These are phyloP conservation scores for Poeciliopsis gracilis DNA, from an alignment of 2,797 vertebrate species.

Conservation along the genomic window DNA sequence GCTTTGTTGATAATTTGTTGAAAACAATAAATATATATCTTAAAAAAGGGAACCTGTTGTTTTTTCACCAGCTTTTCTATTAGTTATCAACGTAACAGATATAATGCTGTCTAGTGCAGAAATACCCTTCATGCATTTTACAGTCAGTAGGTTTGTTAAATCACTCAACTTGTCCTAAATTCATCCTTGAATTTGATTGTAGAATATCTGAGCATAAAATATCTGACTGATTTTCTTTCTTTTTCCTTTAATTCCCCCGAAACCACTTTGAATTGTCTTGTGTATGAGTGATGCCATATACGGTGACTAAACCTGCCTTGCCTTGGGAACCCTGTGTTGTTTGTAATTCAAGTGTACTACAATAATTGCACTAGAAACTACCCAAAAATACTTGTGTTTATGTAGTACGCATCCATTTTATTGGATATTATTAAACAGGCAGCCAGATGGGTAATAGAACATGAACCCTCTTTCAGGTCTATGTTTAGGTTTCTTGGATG, in stretches of 20 bases:
- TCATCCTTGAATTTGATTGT: neutral
- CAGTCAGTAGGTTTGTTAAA: neutral
- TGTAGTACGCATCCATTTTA: neutral
- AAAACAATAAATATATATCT: too few species aligned
- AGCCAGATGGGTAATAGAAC: neutral
- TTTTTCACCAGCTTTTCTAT: neutral
- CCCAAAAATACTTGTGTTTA: too few species aligned
- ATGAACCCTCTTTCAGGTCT: neutral
- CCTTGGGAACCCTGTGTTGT: neutral
- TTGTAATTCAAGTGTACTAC: too few species aligned
- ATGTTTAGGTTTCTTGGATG: neutral
- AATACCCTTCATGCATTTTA: neutral
- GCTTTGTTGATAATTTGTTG: too few species aligned
- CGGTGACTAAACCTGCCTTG: neutral
- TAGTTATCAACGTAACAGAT: neutral
- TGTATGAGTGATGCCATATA: neutral
- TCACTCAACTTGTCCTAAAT: neutral
- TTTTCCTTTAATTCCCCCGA: neutral
- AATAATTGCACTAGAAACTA: too few species aligned
- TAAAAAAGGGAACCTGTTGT: neutral
- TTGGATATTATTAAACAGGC: neutral
- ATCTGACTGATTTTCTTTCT: neutral
- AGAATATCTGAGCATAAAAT: neutral
- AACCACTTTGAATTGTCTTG: neutral
- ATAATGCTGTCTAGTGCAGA: neutral